Base-by-base conservation (phyloP, 2,797 vertebrate genomes). In the Ptychadena robeensis region DNA sequence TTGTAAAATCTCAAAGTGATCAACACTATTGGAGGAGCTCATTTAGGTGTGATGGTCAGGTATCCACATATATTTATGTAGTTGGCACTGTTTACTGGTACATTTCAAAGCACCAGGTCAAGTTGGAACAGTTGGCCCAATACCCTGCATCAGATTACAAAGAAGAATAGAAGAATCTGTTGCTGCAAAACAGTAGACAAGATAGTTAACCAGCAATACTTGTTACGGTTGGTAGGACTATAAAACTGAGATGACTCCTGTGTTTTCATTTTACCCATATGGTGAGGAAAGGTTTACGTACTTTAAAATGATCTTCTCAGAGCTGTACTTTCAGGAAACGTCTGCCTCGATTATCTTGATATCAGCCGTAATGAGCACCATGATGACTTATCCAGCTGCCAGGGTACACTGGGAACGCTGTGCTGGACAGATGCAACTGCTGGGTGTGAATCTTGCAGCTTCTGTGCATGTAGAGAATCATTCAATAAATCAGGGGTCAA, bases 351-450 rank as follows among this genome's bases (percentile, higher is more conserved):
- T 76, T 76, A 76, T 76, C 61, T 66, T 18, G 12, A 44, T 44
- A 76, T 48, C 37, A 44, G 73, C 63, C 10, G 25, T 64, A 64
- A 63, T 38, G 61, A 76, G 61, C 27, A 2, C 3, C 22, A n/a
- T 76, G 37, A 76, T 76, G 59, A 32, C 37, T 76, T 76, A 35
- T 76, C 74, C 74, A 76, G 64, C 61, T 76, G 73, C 31, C 12
- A 18, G 2, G 27, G 32, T 11, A 37, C 10, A 53, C 34, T 12
- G 22, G 48, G 11, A 10, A 32, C 9, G 14, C 22, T 37, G 25
- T 35, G 25, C 48, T 61, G 44, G 44, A 53, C 44, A n/a, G 44
- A 15, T 53, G 0, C 44, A 53, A 22, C 44, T 7, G 44, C 44
- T 53, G 44, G 44, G 44, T 53, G 44, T 53, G 44, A 53, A 53